These are phyloP conservation scores for Pseudomugil tenellus DNA, from an alignment of 2,797 vertebrate genomes.

Conservation along the genomic window DNA sequence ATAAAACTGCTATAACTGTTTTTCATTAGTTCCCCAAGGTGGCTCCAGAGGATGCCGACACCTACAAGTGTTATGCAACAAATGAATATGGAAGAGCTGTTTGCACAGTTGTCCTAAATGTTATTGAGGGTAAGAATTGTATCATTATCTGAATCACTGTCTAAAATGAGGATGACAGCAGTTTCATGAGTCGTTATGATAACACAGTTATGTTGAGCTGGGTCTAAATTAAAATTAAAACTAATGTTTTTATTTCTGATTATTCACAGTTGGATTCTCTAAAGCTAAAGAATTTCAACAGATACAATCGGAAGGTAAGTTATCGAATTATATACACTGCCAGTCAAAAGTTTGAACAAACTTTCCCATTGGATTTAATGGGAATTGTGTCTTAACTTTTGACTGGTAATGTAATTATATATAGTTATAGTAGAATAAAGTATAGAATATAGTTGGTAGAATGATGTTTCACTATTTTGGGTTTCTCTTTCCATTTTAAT, in stretches of 20 bases:
- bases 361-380: too few relatives aligned
- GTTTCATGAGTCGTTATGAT: background rate
- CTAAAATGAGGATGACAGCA: slow-evolving; percentile 1
- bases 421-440: too few relatives aligned
- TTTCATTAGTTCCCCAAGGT: slow-evolving; percentile 85
- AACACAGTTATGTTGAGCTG: background rate
- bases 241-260: background rate
- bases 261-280: slow-evolving; percentile 89
- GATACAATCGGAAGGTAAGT: slow-evolving; percentile 61
- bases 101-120: slow-evolving; percentile 85
- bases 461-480: too few relatives aligned
- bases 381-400: too few relatives aligned
- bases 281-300: slow-evolving; percentile 79
- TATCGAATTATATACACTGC: too few relatives aligned
- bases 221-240: background rate
- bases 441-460: too few relatives aligned
- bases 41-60: slow-evolving; percentile 80
- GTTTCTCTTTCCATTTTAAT: too few relatives aligned
- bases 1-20: slow-evolving; percentile 25
- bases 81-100: slow-evolving; percentile 88
- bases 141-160: background rate
- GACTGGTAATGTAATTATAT: too few relatives aligned
- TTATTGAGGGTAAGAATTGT: slow-evolving; percentile 86
- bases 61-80: slow-evolving; percentile 87
- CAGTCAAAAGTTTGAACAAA: too few relatives aligned